Evolutionary conservation across 2,888 invertebrate species (phyloP), one percentile per base, ranked within the genome.

Genomic region (Clanis bilineata): DNA sequence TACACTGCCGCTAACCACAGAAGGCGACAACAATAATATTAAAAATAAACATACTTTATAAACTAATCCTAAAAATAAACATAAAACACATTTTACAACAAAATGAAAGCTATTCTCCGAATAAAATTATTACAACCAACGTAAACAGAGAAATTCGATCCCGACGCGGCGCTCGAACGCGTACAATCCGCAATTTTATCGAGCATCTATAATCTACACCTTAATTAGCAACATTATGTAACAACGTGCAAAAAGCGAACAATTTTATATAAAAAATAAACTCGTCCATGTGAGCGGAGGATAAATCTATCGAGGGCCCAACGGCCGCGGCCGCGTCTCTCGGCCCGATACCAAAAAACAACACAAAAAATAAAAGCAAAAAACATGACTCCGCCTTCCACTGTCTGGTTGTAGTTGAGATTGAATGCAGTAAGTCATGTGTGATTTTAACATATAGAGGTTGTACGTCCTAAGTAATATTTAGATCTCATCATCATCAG

Each of bases 281-380:
- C 61, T 41, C 38, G 44, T 43, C 23, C 45, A 44, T 41, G 57
- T 25, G 44, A 41, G 58, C 65, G 64, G 64, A 65, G 66, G 67
- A 69, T 65, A 72, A 54, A 59, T 67, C 67, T 69, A 74, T 72
- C 65, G 64, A 64, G 67, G 65, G 70, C 61, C 69, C 73, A 74
- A 69, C 71, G 69, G 68, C 63, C 69, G 62, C n/a, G 68, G 67
- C 62, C 69, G 64, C 67, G 66, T 63, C 60, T 71, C 70, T 68
- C 66, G 54, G 28, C 57, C 44, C 59, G 62, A 60, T 63, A 28
- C 64, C 69, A 74, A 73, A 73, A 73, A 73, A 69, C 62, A 61
- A 69, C 64, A 62, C 66, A 72, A 71, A 72, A 76, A 76, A 73
- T 65, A 62, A 32, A 62, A 66, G 64, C 68, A 76, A 73, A 73